phyloP scores from a whole-genome alignment of 2,888 invertebrate genomes.

The Elysia crispata region DNA sequence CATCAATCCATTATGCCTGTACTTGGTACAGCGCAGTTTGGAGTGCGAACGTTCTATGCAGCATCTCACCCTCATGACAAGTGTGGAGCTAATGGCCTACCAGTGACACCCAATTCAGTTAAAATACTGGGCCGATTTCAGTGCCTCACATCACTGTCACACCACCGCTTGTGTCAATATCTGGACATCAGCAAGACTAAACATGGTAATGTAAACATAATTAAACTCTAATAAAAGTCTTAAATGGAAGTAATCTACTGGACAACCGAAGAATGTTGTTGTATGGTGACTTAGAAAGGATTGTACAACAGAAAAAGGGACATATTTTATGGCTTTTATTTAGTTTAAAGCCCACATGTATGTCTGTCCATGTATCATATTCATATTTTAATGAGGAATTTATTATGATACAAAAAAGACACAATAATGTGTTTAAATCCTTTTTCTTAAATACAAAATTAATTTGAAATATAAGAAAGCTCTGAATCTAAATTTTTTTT shows the following conservation, averaged over 20 bases:
- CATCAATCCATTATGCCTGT: conserved; percentile 55
- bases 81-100: conserved; percentile 96
- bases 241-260: too few relatives aligned
- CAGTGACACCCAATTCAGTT: conserved; percentile 96
- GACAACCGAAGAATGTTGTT: too few relatives aligned
- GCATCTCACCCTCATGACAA: conserved; percentile 85
- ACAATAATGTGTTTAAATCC: too few relatives aligned
- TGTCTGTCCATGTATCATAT: too few relatives aligned
- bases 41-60: conserved; percentile 94
- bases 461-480: too few relatives aligned
- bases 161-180: conserved; percentile 91
- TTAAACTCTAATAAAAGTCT: too few relatives aligned
- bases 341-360: not conserved
- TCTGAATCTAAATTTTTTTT: too few relatives aligned
- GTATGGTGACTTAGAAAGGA: too few relatives aligned
- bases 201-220: conserved; percentile 84
- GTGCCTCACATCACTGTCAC: conserved; percentile 84
- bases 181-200: conserved; percentile 94
- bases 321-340: not conserved
- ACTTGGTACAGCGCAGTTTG: conserved; percentile 80
- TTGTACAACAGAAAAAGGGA: too few relatives aligned
- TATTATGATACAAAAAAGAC: too few relatives aligned
- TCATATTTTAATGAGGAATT: too few relatives aligned
- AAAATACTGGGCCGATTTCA: conserved; percentile 94
- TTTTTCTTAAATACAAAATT: too few relatives aligned